Evolutionary conservation across 2,797 vertebrate species (phyloP).

Genomic region (Alcedo quadribrachys): DNA sequence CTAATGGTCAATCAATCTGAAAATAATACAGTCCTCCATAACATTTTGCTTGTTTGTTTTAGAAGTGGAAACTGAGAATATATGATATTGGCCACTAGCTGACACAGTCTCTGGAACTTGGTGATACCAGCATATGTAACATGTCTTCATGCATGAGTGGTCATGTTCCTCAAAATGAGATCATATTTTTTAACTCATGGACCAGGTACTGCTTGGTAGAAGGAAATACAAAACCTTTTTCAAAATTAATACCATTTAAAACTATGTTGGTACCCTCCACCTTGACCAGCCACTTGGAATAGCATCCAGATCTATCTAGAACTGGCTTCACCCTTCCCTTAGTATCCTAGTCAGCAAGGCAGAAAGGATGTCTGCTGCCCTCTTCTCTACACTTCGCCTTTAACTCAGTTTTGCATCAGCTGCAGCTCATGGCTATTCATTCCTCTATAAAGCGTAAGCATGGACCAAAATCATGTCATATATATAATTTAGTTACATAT

Average conservation of each 20-base stretch:
- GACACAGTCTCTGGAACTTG: not conserved
- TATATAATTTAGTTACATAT: not conserved
- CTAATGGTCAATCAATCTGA: not conserved
- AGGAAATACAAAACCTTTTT: not conserved
- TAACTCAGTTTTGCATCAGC: not conserved
- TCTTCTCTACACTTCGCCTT: not conserved
- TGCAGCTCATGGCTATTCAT: not conserved
- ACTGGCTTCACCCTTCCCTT: not conserved
- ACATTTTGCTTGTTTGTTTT: not conserved
- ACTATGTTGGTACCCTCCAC: not conserved
- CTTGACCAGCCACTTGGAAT: not conserved
- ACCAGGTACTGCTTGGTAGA: not conserved
- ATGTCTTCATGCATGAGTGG: not conserved
- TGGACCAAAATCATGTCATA: not conserved
- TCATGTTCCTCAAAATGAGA: not conserved
- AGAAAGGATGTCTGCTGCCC: not conserved
- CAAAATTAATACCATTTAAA: not conserved
- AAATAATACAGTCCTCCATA: not conserved
- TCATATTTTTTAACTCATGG: not conserved
- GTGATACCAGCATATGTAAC: not conserved
- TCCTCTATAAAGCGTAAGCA: not conserved
- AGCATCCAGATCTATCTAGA: not conserved
- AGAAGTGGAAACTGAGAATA: not conserved
- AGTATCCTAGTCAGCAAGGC: not conserved
- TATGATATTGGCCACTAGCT: not conserved